Percentiles rank a stretch among this genome's conserved stretches.
These are phyloP conservation scores for Nasonia vitripennis DNA, from an alignment of 1,140 invertebrate genomes.

Conservation along the genomic window DNA sequence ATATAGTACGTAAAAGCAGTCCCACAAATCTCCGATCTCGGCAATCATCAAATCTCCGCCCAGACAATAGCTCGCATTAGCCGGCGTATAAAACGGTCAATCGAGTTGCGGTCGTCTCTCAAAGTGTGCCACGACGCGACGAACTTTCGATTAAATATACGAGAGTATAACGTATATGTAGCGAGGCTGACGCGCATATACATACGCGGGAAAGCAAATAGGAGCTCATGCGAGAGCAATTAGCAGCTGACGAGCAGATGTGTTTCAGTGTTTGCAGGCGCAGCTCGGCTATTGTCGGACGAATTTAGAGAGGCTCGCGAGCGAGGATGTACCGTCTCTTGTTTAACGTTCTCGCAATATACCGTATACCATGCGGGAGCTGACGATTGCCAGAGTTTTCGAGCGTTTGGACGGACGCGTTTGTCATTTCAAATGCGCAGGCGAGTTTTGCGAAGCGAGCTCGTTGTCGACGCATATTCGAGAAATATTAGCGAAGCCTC, in stretches of 20 bases:
- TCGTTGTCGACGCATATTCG: neutral
- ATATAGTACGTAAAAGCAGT: neutral
- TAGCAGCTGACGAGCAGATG: slow-evolving; percentile 48
- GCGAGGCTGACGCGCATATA: neutral
- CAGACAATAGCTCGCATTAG: neutral
- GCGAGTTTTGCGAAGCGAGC: too few relatives aligned
- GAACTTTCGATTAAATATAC: slow-evolving; percentile 35
- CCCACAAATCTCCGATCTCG: neutral
- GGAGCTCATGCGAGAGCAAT: slow-evolving; percentile 24
- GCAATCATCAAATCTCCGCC: neutral
- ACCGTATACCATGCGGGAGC: neutral
- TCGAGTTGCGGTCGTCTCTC: neutral
- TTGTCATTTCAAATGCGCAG: neutral
- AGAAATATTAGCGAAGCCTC: neutral
- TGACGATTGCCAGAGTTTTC: neutral
- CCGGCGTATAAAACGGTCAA: neutral
- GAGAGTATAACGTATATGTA: too few relatives aligned
- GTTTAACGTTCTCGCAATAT: too few relatives aligned
- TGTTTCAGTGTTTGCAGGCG: neutral
- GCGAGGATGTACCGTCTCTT: neutral
- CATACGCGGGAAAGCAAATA: neutral
- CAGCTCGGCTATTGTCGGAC: neutral
- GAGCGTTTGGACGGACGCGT: neutral
- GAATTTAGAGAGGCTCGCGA: neutral
- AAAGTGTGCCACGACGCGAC: slow-evolving; percentile 33